Evolutionary conservation across 1,140 invertebrate species (phyloP), one percentile per base, ranked within the genome.

Genomic region (Drosophila burlai): DNA sequence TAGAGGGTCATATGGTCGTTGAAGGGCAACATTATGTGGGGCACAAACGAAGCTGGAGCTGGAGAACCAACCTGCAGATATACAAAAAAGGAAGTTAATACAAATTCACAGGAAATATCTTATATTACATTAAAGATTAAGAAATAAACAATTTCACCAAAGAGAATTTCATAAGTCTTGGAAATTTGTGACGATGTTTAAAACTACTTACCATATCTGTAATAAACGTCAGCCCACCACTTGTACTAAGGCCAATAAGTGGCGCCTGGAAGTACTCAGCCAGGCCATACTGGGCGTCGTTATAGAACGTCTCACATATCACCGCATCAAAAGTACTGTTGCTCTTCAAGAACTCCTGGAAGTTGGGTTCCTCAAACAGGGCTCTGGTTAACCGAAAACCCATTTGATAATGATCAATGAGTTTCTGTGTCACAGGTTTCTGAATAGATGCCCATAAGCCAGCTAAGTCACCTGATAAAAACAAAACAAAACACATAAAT

Each of bases 61-160:
- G 93, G 93, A n/a, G 93, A 93, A 0, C 91, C 93, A 38, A 93
- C 89, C 90, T 91, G 29, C 0, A 29, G 11, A 31, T 5, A 13
- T 4, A 38, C 3, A 38, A 31, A 13, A 13, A n/a, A 24, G 3
- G 45, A 36, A 18, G 10, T 15, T 43, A 36, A 15, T n/a, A 21
- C 2, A 18, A 18, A 4, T 21, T 18, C n/a, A 18, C 8, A 50
- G 2, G 5, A 34, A 54, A 36, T 34, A 34, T 36, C 11, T 3
- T 4, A 36, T 13, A 36, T 36, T 4, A 13, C 24, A 5, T 9
- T n/a, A 3, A 9, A n/a, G 8, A 42, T n/a, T 9, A 8, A 0
- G 16, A 11, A 42, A 42, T n/a, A 5, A 40, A 40, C 13, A 8
- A 18, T 26, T 29, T n/a, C 15, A 46, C 38, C 6, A 29, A 13